Evolutionary conservation across 1,140 invertebrate genomes (phyloP), one percentile per base, ranked within the genome.

Genomic region (Drosophila arawakana): DNA sequence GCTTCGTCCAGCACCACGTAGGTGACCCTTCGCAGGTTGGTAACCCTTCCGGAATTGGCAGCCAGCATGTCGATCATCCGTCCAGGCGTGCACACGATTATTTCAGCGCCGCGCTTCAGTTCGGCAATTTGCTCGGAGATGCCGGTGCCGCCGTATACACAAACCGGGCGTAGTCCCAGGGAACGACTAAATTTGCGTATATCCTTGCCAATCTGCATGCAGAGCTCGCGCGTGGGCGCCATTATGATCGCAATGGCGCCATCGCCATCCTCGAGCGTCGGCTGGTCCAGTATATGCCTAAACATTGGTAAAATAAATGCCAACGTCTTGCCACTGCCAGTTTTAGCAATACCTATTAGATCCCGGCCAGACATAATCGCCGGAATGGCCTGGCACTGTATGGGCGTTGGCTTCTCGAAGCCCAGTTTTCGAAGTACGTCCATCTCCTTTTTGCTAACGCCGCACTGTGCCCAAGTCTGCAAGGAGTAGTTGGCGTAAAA

Each of bases 61-160:
- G 98, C 98, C 58, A 99, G 93, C 98, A 99, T 99, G 92, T 99
- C 99, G 85, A 99, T 99, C 99, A 99, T 99, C 74, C 99, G 94
- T 0, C 99, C 99, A 0, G 99, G 99, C 0, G 99, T 99, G 84
- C 99, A 99, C 0, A 99, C 98, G 70, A 99, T 98, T 66, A 99
- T 98, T 93, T 99, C 98, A 0, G 98, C 97, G 13, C 99, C 99
- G 54, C 98, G 94, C 93, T 99, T 99, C 55, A 99, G 92, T 92
- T 99, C 98, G 0, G 98, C 98, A 82, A 99, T 99, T 93, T 99
- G 96, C 44, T 92, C 91, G 7, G 91, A 92, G 41, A 92, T 92
- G 6, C 91, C 98, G 1, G 99, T 99, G 8, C 99, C 99, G 18
- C 99, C 99, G 92, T 99, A 99, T 0, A 99, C 99, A 92, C 98